A percentile compares a stretch with the other conserved stretches of the same genome.
phyloP scores from a whole-genome alignment of 2,888 invertebrate genomes.

The Dastarcus helophoroides region DNA sequence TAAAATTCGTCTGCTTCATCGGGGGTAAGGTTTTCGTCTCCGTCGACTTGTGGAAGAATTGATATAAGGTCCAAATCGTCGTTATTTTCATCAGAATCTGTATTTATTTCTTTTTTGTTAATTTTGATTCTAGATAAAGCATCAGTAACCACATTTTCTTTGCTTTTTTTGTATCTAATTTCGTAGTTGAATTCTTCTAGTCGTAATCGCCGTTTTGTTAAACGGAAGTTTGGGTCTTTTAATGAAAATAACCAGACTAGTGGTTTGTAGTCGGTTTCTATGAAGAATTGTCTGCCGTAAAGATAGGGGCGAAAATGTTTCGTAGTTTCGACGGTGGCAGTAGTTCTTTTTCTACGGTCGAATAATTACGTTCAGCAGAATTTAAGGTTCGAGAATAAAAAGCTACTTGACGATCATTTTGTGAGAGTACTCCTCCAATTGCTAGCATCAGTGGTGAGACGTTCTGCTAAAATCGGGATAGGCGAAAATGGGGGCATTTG shows the following conservation, averaged over 20 bases:
- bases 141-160: conserved; percentile 14
- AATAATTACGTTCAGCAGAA: conserved; percentile 16
- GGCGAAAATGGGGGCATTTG: conserved; percentile 16
- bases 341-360: conserved; percentile 16
- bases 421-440: conserved; percentile 16
- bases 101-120: conserved; percentile 7
- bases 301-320: too few relatives aligned
- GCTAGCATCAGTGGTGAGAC: conserved; percentile 16
- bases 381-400: conserved; percentile 17
- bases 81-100: conserved; percentile 2
- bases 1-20: conserved; percentile 7
- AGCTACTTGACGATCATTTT: conserved; percentile 14
- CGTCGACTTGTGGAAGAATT: too few relatives aligned
- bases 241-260: conserved; percentile 16
- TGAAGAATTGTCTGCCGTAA: conserved; percentile 14
- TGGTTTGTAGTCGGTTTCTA: conserved; percentile 17
- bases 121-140: conserved; percentile 12
- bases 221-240: conserved; percentile 14
- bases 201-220: conserved; percentile 10
- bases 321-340: too few relatives aligned
- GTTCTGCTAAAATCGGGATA: conserved; percentile 17
- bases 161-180: conserved; percentile 12
- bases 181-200: conserved; percentile 12
- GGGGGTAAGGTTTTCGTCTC: not conserved
- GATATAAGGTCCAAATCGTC: too few relatives aligned